Conservation (phyloP, 2,113 vertebrate genomes). For the Istiophorus platypterus region DNA sequence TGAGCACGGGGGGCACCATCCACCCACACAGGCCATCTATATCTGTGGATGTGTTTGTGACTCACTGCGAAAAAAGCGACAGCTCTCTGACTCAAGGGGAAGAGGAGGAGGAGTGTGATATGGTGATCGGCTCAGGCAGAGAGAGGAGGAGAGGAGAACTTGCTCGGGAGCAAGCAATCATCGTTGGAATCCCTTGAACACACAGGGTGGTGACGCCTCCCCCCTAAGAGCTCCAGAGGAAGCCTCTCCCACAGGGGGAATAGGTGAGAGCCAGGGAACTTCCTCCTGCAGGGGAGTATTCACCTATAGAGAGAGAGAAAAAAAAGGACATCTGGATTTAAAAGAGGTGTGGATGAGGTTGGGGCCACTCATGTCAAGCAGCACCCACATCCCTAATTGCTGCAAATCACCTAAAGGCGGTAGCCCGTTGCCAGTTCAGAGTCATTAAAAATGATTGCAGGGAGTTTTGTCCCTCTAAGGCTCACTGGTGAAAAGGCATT, state of each 20-base stretch:
- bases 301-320: conserved; percentile 1
- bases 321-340: not conserved
- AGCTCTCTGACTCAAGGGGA: conserved; percentile 68
- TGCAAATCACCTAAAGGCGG: conserved; percentile 9
- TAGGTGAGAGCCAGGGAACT: conserved; percentile 51
- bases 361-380: conserved; percentile 25
- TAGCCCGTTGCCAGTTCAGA: conserved; percentile 3
- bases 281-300: conserved; percentile 41
- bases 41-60: conserved; percentile 72
- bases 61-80: conserved; percentile 64
- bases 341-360: conserved; percentile 23
- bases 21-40: conserved; percentile 75
- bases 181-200: conserved; percentile 61
- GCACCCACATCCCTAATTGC: not conserved
- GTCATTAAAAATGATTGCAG: conserved; percentile 38
- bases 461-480: not conserved
- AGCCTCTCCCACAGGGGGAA: conserved; percentile 60
- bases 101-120: conserved; percentile 73
- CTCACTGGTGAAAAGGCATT: conserved; percentile 1
- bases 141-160: conserved; percentile 52
- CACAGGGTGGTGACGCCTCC: conserved; percentile 47
- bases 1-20: conserved; percentile 74
- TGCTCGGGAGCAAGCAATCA: conserved; percentile 65
- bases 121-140: conserved; percentile 40
- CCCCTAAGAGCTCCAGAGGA: conserved; percentile 50